Base-by-base conservation (phyloP, 2,888 invertebrate species). In the Stenolophus ochropezus region DNA sequence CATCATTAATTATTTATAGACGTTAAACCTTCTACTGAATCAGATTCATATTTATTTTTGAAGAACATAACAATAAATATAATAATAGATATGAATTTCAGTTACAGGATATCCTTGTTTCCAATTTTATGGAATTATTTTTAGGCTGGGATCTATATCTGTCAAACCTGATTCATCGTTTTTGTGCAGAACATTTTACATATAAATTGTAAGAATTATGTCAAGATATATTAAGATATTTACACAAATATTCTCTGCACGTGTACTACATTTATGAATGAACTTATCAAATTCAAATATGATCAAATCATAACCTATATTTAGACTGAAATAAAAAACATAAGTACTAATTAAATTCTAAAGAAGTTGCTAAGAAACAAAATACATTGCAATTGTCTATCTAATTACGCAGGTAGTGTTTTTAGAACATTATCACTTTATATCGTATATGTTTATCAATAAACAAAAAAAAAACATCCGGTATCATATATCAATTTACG, bases 271-370 rank as follows among this genome's bases (percentile, higher is more conserved):
- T n/a, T 61, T 27, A 61, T 61, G 61, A 61, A 61, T 61, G 61
- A 61, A 25, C 25, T 25, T 61, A 61, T 61, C 61, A 25, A n/a
- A n/a, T n/a, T n/a, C n/a, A 25, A 25, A 61, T 61, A 21, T 23
- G n/a, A 11, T 21, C 25, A n/a, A 25, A 61, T 61, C 61, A 61
- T 61, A 61, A 61, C 21, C 61, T 61, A 61, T 14, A 61, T 61
- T 14, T 61, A 61, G 61, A 11, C 23, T 14, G n/a, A 3, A 58
- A 23, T 58, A 61, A 61, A 61, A 61, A 61, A 25, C 23, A 61
- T 51, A 42, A 11, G 33, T 42, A 11, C 33, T 42, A 42, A 42
- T 42, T 42, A 42, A 42, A 42, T 42, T 42, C 0, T 42, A 42
- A 11, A 42, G 8, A 6, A 42, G 33, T 42, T 42, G 33, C 33